phyloP scores from a whole-genome alignment of 2,888 invertebrate species.

The Lasioglossum zephyrum region DNA sequence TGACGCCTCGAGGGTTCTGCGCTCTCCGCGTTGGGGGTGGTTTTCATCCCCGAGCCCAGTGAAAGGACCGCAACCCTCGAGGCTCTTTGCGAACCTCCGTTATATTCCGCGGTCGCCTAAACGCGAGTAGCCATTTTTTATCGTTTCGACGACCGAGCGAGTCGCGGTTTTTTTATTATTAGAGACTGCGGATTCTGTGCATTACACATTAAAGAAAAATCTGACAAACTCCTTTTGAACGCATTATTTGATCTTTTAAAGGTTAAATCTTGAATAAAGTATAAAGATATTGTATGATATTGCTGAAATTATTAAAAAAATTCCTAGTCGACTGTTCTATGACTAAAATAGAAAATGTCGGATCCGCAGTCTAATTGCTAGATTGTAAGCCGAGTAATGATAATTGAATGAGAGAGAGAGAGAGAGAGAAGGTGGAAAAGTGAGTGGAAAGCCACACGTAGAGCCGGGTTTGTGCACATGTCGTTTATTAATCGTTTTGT shows the following conservation, averaged over 20 bases:
- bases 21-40: slow-evolving; percentile 5
- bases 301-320: neutral
- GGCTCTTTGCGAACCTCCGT: slow-evolving; percentile 27
- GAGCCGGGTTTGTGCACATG: slow-evolving; percentile 69
- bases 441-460: slow-evolving; percentile 27
- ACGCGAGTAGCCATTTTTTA: slow-evolving; percentile 26
- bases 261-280: neutral
- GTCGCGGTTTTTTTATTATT: slow-evolving; percentile 30
- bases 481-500: slow-evolving; percentile 14
- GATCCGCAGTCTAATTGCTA: slow-evolving; percentile 11
- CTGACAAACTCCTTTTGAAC: neutral
- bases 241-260: neutral
- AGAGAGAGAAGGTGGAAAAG: neutral
- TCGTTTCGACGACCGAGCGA: slow-evolving; percentile 40
- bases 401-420: no score
- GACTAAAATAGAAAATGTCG: neutral
- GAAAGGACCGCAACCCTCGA: slow-evolving; percentile 49
- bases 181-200: slow-evolving; percentile 2
- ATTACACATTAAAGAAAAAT: neutral
- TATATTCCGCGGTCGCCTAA: slow-evolving; percentile 51
- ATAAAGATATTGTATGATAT: neutral
- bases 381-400: slow-evolving; percentile 18
- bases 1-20: slow-evolving; percentile 53
- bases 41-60: slow-evolving; percentile 14
- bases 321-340: neutral